Evolutionary conservation across 35 echinoderm and acorn worm species (phyloP).

Genomic region (Ophioderma brevispina): DNA sequence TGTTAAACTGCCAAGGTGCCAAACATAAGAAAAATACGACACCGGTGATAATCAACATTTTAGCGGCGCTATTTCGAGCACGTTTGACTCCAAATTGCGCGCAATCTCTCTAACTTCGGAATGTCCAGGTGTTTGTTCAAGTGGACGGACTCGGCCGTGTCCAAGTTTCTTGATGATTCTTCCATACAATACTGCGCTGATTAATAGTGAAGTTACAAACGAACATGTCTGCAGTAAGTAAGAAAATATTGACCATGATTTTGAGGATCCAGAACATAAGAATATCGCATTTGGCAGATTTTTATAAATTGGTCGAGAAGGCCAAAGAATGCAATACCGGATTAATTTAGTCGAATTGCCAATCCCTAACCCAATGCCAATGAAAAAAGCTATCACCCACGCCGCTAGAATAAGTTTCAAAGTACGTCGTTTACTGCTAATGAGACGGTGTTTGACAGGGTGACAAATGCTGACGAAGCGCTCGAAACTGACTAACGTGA

Average conservation of each 20-base stretch:
- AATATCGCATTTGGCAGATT: not conserved
- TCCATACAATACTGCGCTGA: not conserved
- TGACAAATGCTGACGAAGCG: not conserved
- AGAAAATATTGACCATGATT: not conserved
- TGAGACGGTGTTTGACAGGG: not conserved
- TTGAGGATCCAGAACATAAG: not conserved
- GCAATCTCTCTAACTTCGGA: not conserved
- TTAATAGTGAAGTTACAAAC: not conserved
- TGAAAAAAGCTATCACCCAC: not conserved
- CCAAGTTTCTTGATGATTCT: not conserved
- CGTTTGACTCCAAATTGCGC: not conserved
- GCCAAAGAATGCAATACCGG: not conserved
- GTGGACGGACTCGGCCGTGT: not conserved
- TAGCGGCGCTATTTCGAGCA: not conserved
- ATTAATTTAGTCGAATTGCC: not conserved
- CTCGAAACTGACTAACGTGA: not conserved
- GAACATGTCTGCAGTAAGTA: not conserved
- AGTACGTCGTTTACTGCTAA: not conserved
- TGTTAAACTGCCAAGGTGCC: not conserved
- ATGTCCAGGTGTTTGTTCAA: not conserved
- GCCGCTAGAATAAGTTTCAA: not conserved
- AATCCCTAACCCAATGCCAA: not conserved
- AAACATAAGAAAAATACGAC: not conserved
- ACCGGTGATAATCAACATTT: not conserved
- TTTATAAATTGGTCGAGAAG: not conserved